phyloP scores from a whole-genome alignment of 2,113 vertebrate genomes.

The Nothocercus nigrocapillus region DNA sequence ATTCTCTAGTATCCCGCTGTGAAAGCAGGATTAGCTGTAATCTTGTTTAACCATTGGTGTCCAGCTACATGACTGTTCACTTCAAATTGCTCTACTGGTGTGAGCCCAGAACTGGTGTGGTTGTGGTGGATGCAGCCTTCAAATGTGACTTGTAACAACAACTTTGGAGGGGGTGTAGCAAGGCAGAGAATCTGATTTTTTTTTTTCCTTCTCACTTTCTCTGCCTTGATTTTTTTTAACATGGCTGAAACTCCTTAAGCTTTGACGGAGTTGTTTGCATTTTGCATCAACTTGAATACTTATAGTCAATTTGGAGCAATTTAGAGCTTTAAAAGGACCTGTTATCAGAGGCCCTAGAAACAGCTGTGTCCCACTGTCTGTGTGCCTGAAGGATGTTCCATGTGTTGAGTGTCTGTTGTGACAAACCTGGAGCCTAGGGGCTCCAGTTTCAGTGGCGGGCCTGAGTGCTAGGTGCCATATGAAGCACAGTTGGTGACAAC shows the following conservation, averaged over 20 bases:
- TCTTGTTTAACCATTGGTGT: constrained; percentile 57
- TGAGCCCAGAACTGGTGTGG: neutral
- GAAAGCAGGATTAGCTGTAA: constrained; percentile 55
- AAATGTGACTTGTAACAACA: neutral
- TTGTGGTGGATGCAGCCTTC: neutral
- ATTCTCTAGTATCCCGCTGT: constrained; percentile 64
- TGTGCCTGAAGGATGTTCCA: neutral
- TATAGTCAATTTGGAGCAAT: neutral
- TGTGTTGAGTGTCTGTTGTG: neutral
- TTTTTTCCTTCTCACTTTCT: neutral
- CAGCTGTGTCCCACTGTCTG: neutral
- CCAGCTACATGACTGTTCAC: constrained; percentile 16
- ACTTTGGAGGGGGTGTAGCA: neutral
- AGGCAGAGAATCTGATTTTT: neutral
- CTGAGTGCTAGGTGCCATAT: neutral
- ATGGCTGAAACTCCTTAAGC: neutral
- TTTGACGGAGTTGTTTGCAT: neutral
- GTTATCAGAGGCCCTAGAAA: neutral
- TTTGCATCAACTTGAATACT: neutral
- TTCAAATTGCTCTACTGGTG: neutral
- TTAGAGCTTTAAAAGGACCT: neutral
- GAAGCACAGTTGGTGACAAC: neutral
- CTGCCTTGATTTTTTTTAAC: neutral
- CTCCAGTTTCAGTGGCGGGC: neutral
- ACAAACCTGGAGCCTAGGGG: neutral